A percentile compares a stretch with the other conserved stretches of the same genome.
These are phyloP conservation scores for Onchidella celtica DNA, from an alignment of 2,888 invertebrate genomes.

Conservation along the genomic window DNA sequence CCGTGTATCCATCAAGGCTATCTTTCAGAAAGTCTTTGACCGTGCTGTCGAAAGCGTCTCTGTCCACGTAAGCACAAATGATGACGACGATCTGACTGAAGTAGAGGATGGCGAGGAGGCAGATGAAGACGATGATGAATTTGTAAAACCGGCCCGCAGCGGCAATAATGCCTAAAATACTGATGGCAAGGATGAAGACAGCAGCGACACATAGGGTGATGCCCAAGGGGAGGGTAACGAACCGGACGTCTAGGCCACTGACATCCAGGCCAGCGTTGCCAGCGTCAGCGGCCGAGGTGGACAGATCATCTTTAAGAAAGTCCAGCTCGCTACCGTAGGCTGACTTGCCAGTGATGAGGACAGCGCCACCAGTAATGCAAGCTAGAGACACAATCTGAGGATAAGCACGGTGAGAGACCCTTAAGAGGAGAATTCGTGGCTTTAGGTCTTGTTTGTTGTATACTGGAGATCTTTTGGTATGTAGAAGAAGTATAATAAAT, in stretches of 20 bases:
- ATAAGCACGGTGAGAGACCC: background rate
- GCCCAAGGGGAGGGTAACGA: slow-evolving; percentile 27
- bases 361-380: slow-evolving; percentile 20
- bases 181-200: background rate
- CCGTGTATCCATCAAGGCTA: background rate
- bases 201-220: background rate
- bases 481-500: no score
- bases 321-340: background rate
- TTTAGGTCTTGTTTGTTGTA: no score
- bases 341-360: slow-evolving; percentile 8
- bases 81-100: slow-evolving; percentile 25
- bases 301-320: slow-evolving; percentile 14
- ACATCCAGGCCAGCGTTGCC: background rate
- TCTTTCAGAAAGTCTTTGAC: slow-evolving; percentile 27
- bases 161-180: slow-evolving; percentile 15
- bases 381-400: slow-evolving; percentile 8
- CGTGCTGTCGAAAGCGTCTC: slow-evolving; percentile 30
- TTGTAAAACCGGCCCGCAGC: slow-evolving; percentile 17
- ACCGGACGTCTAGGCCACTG: slow-evolving; percentile 4
- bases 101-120: background rate
- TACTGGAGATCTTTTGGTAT: no score
- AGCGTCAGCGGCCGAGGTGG: background rate
- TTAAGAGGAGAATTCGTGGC: no score
- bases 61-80: slow-evolving; percentile 39
- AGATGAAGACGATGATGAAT: slow-evolving; percentile 25